A percentile compares a stretch with the other conserved stretches of the same genome.
Conservation (phyloP, 1,140 invertebrate genomes). For the Notospermus geniculatus region DNA sequence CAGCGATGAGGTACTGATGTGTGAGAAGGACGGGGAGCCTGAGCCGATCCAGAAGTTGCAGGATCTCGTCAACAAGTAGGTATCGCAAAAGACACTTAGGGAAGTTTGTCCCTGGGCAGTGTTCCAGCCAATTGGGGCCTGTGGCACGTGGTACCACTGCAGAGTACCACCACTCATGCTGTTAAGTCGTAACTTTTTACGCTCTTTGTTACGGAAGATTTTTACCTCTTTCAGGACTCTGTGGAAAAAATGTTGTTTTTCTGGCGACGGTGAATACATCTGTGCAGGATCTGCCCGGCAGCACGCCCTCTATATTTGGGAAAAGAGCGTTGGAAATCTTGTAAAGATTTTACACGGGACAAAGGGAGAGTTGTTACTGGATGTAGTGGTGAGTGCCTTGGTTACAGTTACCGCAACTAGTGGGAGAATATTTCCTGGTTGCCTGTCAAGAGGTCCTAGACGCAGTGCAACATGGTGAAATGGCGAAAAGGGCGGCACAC, state of each 20-base stretch:
- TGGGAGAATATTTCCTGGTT: no score
- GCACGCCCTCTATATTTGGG: conserved; percentile 98
- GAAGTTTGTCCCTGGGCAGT: no score
- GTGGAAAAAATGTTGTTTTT: conserved; percentile 99
- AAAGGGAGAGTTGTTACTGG: conserved; percentile 93
- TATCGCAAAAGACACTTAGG: no score
- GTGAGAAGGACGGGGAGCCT: conserved; percentile 83
- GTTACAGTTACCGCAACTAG: no score
- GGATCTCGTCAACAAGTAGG: conserved; percentile 98
- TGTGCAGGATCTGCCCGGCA: conserved; percentile 96
- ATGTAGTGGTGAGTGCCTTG: conserved; percentile 81
- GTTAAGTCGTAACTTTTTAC: no score
- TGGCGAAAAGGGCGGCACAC: no score
- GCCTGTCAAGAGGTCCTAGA: no score
- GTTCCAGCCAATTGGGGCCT: no score
- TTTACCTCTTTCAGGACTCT: conserved; percentile 72
- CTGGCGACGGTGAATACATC: conserved; percentile 98
- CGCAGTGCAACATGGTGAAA: no score
- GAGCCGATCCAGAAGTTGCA: conserved; percentile 97
- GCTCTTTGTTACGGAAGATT: no score
- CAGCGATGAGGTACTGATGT: conserved; percentile 80
- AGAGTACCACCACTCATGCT: no score
- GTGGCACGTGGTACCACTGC: no score
- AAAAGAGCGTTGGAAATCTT: conserved; percentile 95
- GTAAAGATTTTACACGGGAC: conserved; percentile 99